Conservation (phyloP, 2,888 invertebrate species). For the Harpalus rufipes region DNA sequence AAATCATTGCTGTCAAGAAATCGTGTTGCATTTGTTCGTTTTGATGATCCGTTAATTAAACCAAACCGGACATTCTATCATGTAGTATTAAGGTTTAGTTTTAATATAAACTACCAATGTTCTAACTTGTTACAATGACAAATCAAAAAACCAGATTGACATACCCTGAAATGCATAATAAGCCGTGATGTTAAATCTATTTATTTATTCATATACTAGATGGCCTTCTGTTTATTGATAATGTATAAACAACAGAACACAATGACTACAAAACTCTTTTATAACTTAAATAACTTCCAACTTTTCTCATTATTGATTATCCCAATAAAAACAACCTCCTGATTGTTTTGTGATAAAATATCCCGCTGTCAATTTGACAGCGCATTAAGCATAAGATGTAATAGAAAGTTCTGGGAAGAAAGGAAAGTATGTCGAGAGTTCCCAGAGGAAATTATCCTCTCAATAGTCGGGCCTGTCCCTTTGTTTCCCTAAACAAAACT, state of each 20-base stretch:
- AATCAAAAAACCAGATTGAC: too few relatives aligned
- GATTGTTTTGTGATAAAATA: background rate
- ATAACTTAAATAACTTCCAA: background rate
- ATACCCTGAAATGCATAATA: background rate
- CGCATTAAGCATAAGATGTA: slow-evolving; percentile 48
- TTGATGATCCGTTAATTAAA: too few relatives aligned
- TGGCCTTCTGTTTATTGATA: background rate
- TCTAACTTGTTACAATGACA: too few relatives aligned
- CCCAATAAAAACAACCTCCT: background rate
- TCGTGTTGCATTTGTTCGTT: too few relatives aligned
- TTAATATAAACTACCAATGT: too few relatives aligned
- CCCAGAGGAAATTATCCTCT: slow-evolving; percentile 54
- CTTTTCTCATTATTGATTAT: background rate
- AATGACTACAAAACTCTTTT: background rate
- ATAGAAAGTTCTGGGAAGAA: slow-evolving; percentile 29
- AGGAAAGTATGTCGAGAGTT: slow-evolving; percentile 35
- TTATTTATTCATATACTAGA: background rate
- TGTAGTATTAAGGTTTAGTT: too few relatives aligned
- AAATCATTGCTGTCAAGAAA: too few relatives aligned
- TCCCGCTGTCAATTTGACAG: slow-evolving; percentile 18
- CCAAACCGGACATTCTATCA: too few relatives aligned
- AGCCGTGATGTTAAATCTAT: background rate
- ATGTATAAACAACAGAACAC: background rate
- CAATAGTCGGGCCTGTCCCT: slow-evolving; percentile 34
- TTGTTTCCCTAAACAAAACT: slow-evolving; percentile 55